phyloP scores from a whole-genome alignment of 2,113 vertebrate genomes.

The Fulmarus glacialis region DNA sequence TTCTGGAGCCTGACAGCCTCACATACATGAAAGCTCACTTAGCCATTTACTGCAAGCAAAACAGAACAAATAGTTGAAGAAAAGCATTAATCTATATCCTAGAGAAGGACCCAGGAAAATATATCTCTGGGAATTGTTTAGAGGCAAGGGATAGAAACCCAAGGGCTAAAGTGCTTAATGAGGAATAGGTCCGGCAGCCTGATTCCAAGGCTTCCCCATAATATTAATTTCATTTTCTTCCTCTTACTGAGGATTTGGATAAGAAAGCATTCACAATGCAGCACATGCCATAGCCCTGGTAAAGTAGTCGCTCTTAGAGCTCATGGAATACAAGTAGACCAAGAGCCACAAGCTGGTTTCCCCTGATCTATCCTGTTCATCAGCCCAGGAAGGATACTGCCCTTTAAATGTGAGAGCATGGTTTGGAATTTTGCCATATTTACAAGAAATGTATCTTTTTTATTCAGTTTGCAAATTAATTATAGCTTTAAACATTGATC shows the following conservation, averaged over 20 bases:
- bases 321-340: not conserved
- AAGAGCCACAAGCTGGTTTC: not conserved
- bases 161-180: not conserved
- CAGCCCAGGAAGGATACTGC: not conserved
- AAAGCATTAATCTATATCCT: not conserved
- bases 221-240: not conserved
- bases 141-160: not conserved
- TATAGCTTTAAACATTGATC: not conserved
- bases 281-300: too few relatives aligned
- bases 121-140: not conserved
- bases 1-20: not conserved
- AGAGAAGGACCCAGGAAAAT: not conserved
- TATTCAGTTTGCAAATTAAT: not conserved
- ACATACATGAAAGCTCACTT: not conserved
- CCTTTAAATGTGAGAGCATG: not conserved
- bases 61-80: not conserved
- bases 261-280: not conserved
- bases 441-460: not conserved
- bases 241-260: not conserved
- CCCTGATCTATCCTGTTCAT: not conserved
- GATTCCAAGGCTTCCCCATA: not conserved
- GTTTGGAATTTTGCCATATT: not conserved
- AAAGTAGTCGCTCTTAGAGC: not conserved
- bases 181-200: not conserved
- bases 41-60: not conserved